Evolutionary conservation across 1,140 invertebrate genomes (phyloP), one percentile per base, ranked within the genome.

Genomic region (Achatina immaculata): DNA sequence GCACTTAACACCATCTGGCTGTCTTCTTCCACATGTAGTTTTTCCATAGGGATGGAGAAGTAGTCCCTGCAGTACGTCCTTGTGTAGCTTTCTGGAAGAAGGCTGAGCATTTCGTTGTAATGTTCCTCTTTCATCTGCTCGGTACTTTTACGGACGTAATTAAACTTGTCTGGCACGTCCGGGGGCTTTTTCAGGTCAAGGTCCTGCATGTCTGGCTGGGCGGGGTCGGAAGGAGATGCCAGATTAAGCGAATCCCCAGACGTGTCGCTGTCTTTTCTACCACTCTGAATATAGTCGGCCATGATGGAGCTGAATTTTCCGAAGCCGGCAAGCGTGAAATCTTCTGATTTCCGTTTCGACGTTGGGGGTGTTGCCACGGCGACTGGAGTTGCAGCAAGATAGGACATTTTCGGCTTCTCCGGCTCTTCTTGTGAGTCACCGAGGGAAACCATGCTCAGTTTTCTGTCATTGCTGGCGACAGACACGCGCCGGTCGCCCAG

Each of bases 261-360:
- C 7, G 78, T 55, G 34, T 72, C 68, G 34, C 66, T 71, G 48
- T 80, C 78, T 72, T 80, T 80, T 48, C 65, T 69, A n/a, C n/a
- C 42, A 65, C 62, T 76, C 0, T 72, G 36, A 24, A 71, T 72
- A 48, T 80, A 80, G 45, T 80, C 78, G 4, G 78, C 78, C 78
- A 80, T 80, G 7, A 80, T 80, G 24, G 66, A 68, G 7, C 66
- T 51, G 36, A 80, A 80, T 11, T 55, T 69, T 21, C 78, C 78
- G 40, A 71, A 80, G 1, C 66, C 78, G 9, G 31, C 34, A 1
- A 72, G 24, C 1, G 78, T 31, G 14, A 80, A 45, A 40, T 80
- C 78, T 19, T 28, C 38, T 7, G 58, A 66, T 68, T 58, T 40
- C 19, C 76, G 62, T 48, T 78, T 78, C 0, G 48, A 7, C 14